phyloP scores from a whole-genome alignment of 2,888 invertebrate genomes.

The Drosophila falleni region DNA sequence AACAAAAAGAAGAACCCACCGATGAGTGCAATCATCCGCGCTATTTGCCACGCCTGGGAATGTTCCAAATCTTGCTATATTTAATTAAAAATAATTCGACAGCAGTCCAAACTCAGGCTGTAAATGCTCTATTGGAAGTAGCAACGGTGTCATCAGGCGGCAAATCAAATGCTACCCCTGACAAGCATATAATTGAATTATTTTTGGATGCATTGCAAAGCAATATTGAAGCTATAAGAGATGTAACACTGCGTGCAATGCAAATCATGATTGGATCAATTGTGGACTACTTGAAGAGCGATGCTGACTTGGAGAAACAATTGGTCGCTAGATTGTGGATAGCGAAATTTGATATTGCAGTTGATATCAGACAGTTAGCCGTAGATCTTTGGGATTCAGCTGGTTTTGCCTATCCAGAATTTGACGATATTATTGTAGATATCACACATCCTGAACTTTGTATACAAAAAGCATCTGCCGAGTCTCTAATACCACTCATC shows the following conservation, averaged over 20 bases:
- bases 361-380: constrained; percentile 90
- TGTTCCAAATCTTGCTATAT: constrained; percentile 92
- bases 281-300: constrained; percentile 82
- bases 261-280: constrained; percentile 88
- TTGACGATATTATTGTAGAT: constrained; percentile 87
- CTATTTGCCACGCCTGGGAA: constrained; percentile 92
- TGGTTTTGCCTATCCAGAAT: constrained; percentile 86
- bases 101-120: constrained; percentile 91
- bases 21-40: constrained; percentile 89
- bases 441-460: constrained; percentile 93
- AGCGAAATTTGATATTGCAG: constrained; percentile 92
- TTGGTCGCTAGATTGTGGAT: constrained; percentile 93
- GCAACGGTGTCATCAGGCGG: constrained; percentile 91
- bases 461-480: constrained; percentile 93
- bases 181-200: constrained; percentile 90
- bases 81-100: constrained; percentile 91
- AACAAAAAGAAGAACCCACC: constrained; percentile 85
- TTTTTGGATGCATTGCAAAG: constrained; percentile 92
- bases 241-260: constrained; percentile 92
- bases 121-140: constrained; percentile 92
- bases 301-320: constrained; percentile 85
- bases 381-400: constrained; percentile 88
- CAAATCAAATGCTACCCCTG: constrained; percentile 88
- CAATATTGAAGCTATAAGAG: constrained; percentile 90
- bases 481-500: constrained; percentile 91